phyloP scores from a whole-genome alignment of 1,140 invertebrate genomes.

The Trachymyrmex septentrionalis region DNA sequence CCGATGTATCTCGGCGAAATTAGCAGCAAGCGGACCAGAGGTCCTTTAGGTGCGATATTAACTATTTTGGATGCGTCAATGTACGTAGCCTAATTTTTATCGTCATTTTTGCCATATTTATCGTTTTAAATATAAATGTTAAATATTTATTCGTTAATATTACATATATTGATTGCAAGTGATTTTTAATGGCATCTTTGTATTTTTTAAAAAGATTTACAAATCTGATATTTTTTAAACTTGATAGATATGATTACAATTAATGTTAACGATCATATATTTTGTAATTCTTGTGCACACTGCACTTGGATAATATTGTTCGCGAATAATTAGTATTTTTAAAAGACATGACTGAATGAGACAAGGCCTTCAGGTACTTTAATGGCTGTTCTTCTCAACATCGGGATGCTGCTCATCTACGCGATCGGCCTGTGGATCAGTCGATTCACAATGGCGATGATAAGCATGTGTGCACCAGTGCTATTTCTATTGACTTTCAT shows the following conservation, averaged over 20 bases:
- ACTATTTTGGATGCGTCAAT: not conserved
- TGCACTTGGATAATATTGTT: not conserved
- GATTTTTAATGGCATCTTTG: not conserved
- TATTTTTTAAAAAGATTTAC: not conserved
- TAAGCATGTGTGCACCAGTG: conserved; percentile 84
- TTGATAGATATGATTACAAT: not conserved
- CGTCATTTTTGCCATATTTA: not conserved
- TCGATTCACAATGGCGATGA: conserved; percentile 83
- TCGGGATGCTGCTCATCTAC: conserved; percentile 88
- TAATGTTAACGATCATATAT: not conserved
- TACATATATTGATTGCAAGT: not conserved
- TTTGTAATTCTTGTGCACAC: not conserved
- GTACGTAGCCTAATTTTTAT: not conserved
- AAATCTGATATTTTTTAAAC: not conserved
- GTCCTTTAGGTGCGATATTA: conserved; percentile 84
- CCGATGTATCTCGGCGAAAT: conserved; percentile 89
- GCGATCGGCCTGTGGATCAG: conserved; percentile 84
- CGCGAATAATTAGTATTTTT: not conserved
- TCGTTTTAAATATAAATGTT: not conserved
- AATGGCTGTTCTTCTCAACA: conserved; percentile 87
- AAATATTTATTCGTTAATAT: not conserved
- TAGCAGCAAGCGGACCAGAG: conserved; percentile 87
- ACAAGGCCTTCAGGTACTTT: conserved; percentile 81
- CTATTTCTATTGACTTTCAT: conserved; percentile 85
- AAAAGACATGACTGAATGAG: conserved; percentile 5